These are phyloP conservation scores for Chironomus striatipennis DNA, from an alignment of 1,140 invertebrate species.

Conservation along the genomic window DNA sequence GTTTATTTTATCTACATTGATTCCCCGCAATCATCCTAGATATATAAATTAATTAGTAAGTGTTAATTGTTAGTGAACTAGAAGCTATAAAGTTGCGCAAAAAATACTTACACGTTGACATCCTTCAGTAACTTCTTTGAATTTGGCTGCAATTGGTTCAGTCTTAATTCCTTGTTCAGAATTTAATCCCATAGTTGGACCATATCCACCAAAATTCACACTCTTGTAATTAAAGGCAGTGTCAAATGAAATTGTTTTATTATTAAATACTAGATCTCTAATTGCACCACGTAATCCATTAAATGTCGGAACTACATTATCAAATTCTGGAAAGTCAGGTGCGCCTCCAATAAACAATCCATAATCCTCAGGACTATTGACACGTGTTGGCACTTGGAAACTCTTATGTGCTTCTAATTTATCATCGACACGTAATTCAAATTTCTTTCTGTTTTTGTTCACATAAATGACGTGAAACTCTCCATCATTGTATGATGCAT, in stretches of 20 bases:
- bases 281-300: conserved; percentile 68
- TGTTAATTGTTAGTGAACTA: neutral
- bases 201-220: conserved; percentile 60
- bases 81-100: conserved; percentile 24
- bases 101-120: conserved; percentile 39
- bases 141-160: conserved; percentile 39
- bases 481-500: conserved; percentile 54
- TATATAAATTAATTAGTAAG: conserved; percentile 17
- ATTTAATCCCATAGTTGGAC: conserved; percentile 49
- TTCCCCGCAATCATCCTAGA: conserved; percentile 17
- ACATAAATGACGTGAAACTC: conserved; percentile 51
- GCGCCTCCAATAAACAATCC: conserved; percentile 43
- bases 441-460: conserved; percentile 43
- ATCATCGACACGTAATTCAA: conserved; percentile 63
- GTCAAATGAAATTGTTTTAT: conserved; percentile 57
- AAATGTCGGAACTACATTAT: conserved; percentile 35
- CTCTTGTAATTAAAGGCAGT: conserved; percentile 55
- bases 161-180: conserved; percentile 40
- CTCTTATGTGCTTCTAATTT: conserved; percentile 44
- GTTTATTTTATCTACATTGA: conserved; percentile 26
- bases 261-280: conserved; percentile 70
- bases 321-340: conserved; percentile 33
- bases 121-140: conserved; percentile 39
- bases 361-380: conserved; percentile 43
- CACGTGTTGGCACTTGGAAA: conserved; percentile 44